phyloP scores from a whole-genome alignment of 2,888 invertebrate genomes.

The Ophion ventricosus region DNA sequence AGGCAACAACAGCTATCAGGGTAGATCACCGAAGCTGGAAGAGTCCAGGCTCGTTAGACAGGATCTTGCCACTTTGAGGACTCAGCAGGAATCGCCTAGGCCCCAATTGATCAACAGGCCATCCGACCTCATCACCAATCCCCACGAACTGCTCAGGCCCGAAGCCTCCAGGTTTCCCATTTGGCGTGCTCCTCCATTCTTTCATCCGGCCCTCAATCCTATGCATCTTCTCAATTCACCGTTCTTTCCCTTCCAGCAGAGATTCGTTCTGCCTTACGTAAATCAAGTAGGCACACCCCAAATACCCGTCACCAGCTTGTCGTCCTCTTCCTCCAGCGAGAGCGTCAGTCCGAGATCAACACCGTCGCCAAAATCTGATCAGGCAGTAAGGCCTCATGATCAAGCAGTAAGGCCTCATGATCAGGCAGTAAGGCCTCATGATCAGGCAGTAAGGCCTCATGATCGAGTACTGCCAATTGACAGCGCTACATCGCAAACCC shows the following conservation, averaged over 20 bases:
- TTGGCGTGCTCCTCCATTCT: conserved; percentile 79
- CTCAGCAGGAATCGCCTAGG: conserved; percentile 71
- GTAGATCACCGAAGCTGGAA: conserved; percentile 73
- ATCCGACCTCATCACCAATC: conserved; percentile 70
- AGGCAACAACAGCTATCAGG: conserved; percentile 72
- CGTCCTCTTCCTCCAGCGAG: conserved; percentile 79
- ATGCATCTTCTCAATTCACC: conserved; percentile 80
- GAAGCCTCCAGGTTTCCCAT: conserved; percentile 79
- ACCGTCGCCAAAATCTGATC: conserved; percentile 76
- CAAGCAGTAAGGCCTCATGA: not conserved
- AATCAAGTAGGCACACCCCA: conserved; percentile 75
- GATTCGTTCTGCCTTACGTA: conserved; percentile 79
- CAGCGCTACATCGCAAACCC: conserved; percentile 1
- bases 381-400: too few species aligned
- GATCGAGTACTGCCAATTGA: conserved; percentile 36
- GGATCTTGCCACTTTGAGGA: conserved; percentile 71
- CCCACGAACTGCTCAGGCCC: conserved; percentile 78
- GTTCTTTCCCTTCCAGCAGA: conserved; percentile 80
- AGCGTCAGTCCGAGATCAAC: conserved; percentile 79
- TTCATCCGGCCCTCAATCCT: conserved; percentile 79
- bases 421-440: conserved; percentile 1
- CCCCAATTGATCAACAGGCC: conserved; percentile 70
- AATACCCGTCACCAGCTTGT: conserved; percentile 73
- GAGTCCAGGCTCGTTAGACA: conserved; percentile 72
- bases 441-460: too few species aligned